Evolutionary conservation across 2,113 vertebrate species (phyloP).

Genomic region (Poecilia latipinna): DNA sequence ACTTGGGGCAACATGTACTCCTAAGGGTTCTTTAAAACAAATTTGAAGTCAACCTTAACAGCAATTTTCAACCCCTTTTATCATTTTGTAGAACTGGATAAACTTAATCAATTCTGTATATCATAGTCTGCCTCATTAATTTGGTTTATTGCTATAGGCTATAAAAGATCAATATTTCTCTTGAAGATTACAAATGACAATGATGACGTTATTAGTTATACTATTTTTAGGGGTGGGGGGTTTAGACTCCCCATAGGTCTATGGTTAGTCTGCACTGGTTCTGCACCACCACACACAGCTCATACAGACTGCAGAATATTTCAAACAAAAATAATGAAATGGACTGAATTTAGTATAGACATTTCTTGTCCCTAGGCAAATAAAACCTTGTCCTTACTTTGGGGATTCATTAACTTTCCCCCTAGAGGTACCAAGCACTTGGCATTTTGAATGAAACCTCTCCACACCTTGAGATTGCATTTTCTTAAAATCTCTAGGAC

Average conservation of each 20-base stretch:
- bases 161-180: not conserved
- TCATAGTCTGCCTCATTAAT: not conserved
- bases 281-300: not conserved
- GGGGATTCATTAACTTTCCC: not conserved
- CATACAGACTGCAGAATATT: not conserved
- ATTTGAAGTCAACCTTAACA: not conserved
- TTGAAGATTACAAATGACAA: not conserved
- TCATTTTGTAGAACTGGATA: not conserved
- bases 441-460: not conserved
- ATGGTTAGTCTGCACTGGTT: not conserved
- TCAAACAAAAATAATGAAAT: not conserved
- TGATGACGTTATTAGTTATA: not conserved
- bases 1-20: slow-evolving; percentile 14
- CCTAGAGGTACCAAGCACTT: not conserved
- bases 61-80: not conserved
- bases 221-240: not conserved
- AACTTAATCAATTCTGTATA: slow-evolving; percentile 5
- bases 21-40: not conserved
- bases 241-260: not conserved
- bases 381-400: not conserved
- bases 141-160: slow-evolving; percentile 24
- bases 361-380: not conserved
- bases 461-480: not conserved
- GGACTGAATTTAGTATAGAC: not conserved
- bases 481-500: not conserved